Evolutionary conservation across 1,140 invertebrate genomes (phyloP), one percentile per base, ranked within the genome.

Genomic region (Trichoplusia ni): DNA sequence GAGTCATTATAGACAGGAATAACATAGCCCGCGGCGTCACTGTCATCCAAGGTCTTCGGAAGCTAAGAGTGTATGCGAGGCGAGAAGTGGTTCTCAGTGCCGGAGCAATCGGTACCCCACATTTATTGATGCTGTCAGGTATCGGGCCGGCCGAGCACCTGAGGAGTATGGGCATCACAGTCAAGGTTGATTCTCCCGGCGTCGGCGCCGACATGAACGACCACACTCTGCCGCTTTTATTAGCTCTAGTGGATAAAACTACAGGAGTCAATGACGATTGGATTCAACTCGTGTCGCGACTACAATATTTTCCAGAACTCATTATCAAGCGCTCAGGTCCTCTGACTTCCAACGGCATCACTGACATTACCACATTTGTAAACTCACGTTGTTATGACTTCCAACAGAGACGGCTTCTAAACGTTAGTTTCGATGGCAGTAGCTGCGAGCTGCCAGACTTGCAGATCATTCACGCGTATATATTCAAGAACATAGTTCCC

Each of bases 171-270:
- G 71, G 73, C 3, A 93, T 94, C 25, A 83, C 92, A 19, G 91
- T 94, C 0, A 86, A 93, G 13, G 89, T 92, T 56, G 91, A 95
- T 71, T 77, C 94, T 2, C 91, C 89, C 23, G 19, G n/a, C 4
- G 95, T 93, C 42, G 97, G 97, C 0, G 86, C 95, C 4, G 96
- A 96, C 79, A 90, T 98, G 5, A 94, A 95, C 69, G 95, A 97
- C 79, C 96, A 97, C 75, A 69, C 82, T 0, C 90, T 23, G 83
- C 90, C 51, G 78, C 81, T 77, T 79, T 87, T 35, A 21, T 91
- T 27, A 62, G 92, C 37, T 77, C 86, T 69, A 62, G 82, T 75
- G 8, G 93, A 69, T 63, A 74, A 11, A 91, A 33, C 67, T 91
- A 44, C 64, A 73, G 7, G 44, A 1, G n/a, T 46, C 0, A 14